These are phyloP conservation scores for Plodia interpunctella DNA, from an alignment of 1,140 invertebrate species.

Conservation along the genomic window DNA sequence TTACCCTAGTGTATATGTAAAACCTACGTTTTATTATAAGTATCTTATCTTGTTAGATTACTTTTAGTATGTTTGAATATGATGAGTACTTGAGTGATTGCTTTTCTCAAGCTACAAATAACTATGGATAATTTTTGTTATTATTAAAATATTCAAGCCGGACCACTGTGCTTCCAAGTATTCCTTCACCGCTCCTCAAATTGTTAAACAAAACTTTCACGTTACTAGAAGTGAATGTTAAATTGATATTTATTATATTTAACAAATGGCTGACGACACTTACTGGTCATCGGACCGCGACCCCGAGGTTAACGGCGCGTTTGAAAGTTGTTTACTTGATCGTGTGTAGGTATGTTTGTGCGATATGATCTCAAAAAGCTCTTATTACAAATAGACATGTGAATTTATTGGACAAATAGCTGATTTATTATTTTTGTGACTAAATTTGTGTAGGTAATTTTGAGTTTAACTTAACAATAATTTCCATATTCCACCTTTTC, in stretches of 20 bases:
- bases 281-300: not conserved
- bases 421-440: not conserved
- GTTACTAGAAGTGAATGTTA: not conserved
- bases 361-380: not conserved
- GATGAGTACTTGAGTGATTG: too few relatives aligned
- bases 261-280: not conserved
- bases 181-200: not conserved
- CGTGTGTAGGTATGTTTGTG: not conserved
- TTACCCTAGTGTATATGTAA: too few relatives aligned
- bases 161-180: too few relatives aligned
- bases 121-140: too few relatives aligned
- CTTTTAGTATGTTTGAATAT: too few relatives aligned
- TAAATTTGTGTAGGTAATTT: too few relatives aligned
- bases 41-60: too few relatives aligned
- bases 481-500: too few relatives aligned
- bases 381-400: not conserved
- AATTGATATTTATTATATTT: not conserved
- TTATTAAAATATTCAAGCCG: too few relatives aligned
- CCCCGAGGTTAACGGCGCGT: not conserved
- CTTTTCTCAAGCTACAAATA: too few relatives aligned
- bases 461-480: too few relatives aligned
- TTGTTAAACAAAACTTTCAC: slow-evolving; percentile 3
- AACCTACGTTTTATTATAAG: too few relatives aligned
- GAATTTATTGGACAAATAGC: not conserved
- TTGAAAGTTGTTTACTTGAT: not conserved